Conservation (phyloP, 2,113 vertebrate genomes). For the Eulemur rufifrons region DNA sequence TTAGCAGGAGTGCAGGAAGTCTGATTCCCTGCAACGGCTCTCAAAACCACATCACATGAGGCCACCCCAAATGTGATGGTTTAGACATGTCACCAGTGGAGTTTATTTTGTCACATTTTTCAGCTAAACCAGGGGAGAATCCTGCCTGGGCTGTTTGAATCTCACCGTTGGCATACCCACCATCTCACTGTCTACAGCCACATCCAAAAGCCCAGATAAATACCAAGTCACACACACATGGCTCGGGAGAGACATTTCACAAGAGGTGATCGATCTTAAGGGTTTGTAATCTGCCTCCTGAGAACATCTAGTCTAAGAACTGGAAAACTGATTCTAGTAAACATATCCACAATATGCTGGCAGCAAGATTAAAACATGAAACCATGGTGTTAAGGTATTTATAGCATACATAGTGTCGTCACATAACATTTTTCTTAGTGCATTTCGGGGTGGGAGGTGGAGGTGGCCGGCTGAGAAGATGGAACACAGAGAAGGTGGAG, state of each 20-base stretch:
- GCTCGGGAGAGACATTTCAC: neutral
- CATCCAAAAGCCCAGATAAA: neutral
- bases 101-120: neutral
- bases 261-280: neutral
- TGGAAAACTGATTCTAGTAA: neutral
- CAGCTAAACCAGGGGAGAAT: neutral
- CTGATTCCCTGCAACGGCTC: neutral
- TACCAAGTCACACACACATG: neutral
- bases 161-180: neutral
- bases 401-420: neutral
- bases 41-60: neutral
- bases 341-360: neutral
- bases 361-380: neutral
- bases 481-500: neutral
- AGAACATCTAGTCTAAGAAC: neutral
- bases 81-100: neutral
- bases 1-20: neutral
- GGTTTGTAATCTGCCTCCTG: neutral
- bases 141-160: neutral
- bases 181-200: neutral
- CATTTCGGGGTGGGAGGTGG: neutral
- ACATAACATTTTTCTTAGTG: neutral
- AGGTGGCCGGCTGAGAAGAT: neutral
- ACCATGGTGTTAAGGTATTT: neutral
- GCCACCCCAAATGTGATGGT: neutral